A percentile compares a stretch with the other conserved stretches of the same genome.
phyloP scores from a whole-genome alignment of 1,140 invertebrate species.

The Lithobius niger region DNA sequence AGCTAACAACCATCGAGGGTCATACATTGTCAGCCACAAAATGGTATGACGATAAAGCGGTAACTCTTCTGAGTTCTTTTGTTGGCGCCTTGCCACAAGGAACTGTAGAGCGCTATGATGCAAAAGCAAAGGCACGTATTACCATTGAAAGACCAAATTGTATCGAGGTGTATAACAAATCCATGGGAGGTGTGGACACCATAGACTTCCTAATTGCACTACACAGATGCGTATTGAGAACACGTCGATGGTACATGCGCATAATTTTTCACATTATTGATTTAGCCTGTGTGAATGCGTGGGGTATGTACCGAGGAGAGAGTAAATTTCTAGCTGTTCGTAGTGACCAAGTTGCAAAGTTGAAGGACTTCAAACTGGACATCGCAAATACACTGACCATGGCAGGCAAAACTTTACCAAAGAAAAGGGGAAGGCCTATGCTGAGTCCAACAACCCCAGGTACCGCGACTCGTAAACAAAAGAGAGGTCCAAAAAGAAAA shows the following conservation, averaged over 20 bases:
- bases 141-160: background rate
- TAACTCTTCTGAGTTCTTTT: background rate
- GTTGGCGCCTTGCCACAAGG: background rate
- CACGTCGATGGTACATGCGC: background rate
- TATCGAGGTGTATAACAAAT: constrained; percentile 1
- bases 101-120: background rate
- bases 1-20: background rate
- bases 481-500: too few species aligned
- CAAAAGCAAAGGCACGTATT: background rate
- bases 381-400: too few species aligned
- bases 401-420: too few species aligned
- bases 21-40: background rate
- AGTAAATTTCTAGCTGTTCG: too few species aligned
- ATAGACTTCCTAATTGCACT: constrained; percentile 1
- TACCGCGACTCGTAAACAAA: too few species aligned
- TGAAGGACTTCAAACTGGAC: too few species aligned
- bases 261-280: background rate
- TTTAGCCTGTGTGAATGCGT: too few species aligned
- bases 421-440: too few species aligned
- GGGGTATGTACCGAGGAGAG: too few species aligned
- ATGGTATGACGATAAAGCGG: background rate
- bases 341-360: too few species aligned
- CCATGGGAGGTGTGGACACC: constrained; percentile 1
- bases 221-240: background rate
- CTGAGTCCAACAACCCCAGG: too few species aligned